Evolutionary conservation across 92 coral and sea anemone genomes (phyloP), one percentile per base, ranked within the genome.

Genomic region (Zoanthus sociatus): DNA sequence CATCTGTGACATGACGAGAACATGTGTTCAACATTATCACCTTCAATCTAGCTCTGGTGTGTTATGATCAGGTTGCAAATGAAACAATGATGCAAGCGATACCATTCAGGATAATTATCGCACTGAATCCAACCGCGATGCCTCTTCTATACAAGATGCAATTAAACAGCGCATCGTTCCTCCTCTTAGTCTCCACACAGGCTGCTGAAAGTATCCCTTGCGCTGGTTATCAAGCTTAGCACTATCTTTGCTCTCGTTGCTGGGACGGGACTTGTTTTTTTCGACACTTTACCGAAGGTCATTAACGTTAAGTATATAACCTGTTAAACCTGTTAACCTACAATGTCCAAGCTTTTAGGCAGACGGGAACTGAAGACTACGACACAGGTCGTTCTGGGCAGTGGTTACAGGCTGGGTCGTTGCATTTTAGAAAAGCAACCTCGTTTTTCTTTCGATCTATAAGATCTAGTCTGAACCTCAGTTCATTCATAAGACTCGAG

Each of bases 361-460:
- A 1, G 77, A 87, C 17, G 77, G 70, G 30, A 87, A 87, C 47
- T 9, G 54, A 45, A 87, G 84, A 42, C 66, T 66, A 11, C 81
- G 83, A 50, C 48, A 87, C 84, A 79, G 90, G 93, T 14, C 51
- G 84, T 42, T 76, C 69, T 15, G 90, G 76, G 54, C 88, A 90
- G 77, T 90, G 85, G 58, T 82, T 67, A 33, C 93, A 90, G 77
- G 88, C 72, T 56, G 81, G 83, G 67, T 90, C 88, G 9, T 56
- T 67, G 13, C 90, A 90, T 87, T 90, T 90, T 33, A 79, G 31
- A 45, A 90, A 90, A 53, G 75, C 90, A 2, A 87, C 79, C 54
- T 90, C 90, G 78, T 87, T 90, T 58, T 78, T 87, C 86, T 87
- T 84, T 5, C 89, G 68, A 56, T 84, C 82, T 30, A 89, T 66